Conservation (phyloP, 2,888 invertebrate species). For the Cerceris ruficornis region DNA sequence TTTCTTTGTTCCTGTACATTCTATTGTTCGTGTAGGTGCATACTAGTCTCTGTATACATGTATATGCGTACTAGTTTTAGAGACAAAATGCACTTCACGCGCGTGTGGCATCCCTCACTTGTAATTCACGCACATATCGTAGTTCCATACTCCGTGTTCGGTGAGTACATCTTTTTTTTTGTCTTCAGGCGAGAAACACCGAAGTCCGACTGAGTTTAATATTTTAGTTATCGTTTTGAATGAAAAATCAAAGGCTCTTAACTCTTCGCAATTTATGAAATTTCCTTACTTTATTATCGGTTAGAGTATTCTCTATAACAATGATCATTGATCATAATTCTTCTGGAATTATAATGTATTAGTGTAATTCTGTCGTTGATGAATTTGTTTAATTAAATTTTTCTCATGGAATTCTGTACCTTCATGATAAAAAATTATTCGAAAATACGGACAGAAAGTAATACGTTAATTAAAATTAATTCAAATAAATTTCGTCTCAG, state of each 20-base stretch:
- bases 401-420: too few relatives aligned
- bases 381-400: too few relatives aligned
- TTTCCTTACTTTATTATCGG: neutral
- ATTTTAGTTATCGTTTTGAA: neutral
- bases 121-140: slow-evolving; percentile 72
- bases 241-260: neutral
- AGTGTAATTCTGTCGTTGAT: too few relatives aligned
- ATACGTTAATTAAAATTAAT: too few relatives aligned
- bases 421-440: too few relatives aligned
- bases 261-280: neutral
- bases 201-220: slow-evolving; percentile 31
- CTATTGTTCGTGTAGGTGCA: slow-evolving; percentile 32
- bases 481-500: too few relatives aligned
- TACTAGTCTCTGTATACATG: slow-evolving; percentile 23
- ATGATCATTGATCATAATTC: too few relatives aligned
- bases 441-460: too few relatives aligned
- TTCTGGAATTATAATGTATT: neutral
- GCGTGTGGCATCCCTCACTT: slow-evolving; percentile 72
- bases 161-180: slow-evolving; percentile 79
- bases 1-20: slow-evolving; percentile 22
- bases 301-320: too few relatives aligned
- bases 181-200: slow-evolving; percentile 52
- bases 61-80: slow-evolving; percentile 63
- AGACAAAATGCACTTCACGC: slow-evolving; percentile 69
- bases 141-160: slow-evolving; percentile 72